Percentiles rank a stretch among this genome's conserved stretches.
Evolutionary conservation across 2,113 vertebrate genomes (phyloP).

Genomic region (Pteronura brasiliensis): DNA sequence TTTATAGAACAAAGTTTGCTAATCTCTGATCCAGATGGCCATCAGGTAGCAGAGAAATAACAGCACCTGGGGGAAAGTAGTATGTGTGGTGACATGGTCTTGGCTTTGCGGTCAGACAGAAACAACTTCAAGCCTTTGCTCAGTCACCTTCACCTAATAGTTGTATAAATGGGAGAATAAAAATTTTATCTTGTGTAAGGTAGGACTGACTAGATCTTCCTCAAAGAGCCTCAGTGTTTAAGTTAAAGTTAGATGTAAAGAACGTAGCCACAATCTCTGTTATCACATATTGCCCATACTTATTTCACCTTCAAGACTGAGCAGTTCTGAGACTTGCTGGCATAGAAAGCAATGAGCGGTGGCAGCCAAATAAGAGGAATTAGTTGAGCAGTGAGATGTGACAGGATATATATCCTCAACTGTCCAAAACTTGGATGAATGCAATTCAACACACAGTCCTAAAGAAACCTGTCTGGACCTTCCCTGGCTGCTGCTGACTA

Average conservation of each 20-base stretch:
- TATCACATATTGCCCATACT: fast-evolving
- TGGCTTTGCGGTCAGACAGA: neutral
- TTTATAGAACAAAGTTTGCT: neutral
- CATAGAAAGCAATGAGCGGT: neutral
- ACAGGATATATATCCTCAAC: conserved; percentile 26
- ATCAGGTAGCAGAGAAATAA: neutral
- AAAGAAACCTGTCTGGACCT: neutral
- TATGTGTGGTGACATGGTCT: no score
- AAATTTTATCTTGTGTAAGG: neutral
- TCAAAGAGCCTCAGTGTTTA: neutral
- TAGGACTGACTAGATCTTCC: neutral
- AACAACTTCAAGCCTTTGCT: neutral
- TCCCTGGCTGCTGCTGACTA: neutral
- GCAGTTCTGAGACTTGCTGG: neutral
- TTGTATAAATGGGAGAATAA: neutral
- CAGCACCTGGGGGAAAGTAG: neutral
- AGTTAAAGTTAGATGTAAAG: neutral
- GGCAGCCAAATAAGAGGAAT: conserved; percentile 37
- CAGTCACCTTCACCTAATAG: neutral
- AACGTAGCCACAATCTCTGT: neutral
- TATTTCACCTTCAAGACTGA: neutral
- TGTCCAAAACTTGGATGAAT: neutral
- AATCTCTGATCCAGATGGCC: neutral
- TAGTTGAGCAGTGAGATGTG: neutral
- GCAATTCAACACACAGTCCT: neutral